Conservation (phyloP, 1,140 invertebrate genomes). For the Dufourea novaeangliae region DNA sequence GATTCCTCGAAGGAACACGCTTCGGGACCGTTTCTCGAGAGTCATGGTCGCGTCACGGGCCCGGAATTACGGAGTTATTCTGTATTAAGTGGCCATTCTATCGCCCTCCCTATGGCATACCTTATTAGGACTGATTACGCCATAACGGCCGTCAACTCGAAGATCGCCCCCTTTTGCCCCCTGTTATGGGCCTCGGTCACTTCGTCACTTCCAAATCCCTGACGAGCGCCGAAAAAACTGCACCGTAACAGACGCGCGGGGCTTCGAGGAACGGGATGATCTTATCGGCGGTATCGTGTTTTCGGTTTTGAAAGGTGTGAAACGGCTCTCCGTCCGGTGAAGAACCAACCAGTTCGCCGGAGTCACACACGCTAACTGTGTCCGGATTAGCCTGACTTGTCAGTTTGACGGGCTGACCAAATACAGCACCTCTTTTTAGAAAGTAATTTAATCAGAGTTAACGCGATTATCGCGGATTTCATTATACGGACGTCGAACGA, state of each 20-base stretch:
- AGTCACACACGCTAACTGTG: neutral
- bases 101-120: slow-evolving; percentile 40
- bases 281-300: slow-evolving; percentile 54
- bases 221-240: slow-evolving; percentile 44
- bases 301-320: slow-evolving; percentile 53
- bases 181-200: no score
- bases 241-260: slow-evolving; percentile 45
- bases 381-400: neutral
- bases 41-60: slow-evolving; percentile 55
- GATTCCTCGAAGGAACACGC: slow-evolving; percentile 41
- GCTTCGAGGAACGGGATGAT: slow-evolving; percentile 23
- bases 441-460: slow-evolving; percentile 1
- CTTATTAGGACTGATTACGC: slow-evolving; percentile 65
- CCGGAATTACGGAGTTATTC: slow-evolving; percentile 57
- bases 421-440: neutral
- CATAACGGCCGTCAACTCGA: slow-evolving; percentile 58
- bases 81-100: slow-evolving; percentile 65
- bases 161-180: no score
- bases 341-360: neutral
- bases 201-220: slow-evolving; percentile 52
- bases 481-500: no score
- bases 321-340: slow-evolving; percentile 20
- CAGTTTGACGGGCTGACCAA: neutral
- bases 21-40: slow-evolving; percentile 46
- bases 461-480: neutral